These are phyloP conservation scores for Drosophila saltans DNA, from an alignment of 1,140 invertebrate genomes.

Conservation along the genomic window DNA sequence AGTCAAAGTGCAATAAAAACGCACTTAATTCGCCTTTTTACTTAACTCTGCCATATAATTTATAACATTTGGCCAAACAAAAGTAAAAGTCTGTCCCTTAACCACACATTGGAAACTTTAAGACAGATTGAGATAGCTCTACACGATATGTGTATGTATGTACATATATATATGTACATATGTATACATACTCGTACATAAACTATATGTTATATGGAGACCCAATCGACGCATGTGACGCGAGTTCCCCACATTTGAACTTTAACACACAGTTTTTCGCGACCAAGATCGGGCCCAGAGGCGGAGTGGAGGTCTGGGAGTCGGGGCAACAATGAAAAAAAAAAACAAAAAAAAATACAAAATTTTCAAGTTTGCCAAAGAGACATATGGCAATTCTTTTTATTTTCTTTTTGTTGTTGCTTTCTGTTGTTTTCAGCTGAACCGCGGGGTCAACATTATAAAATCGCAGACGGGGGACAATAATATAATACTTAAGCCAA, in stretches of 20 bases:
- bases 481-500: constrained; percentile 22
- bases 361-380: constrained; percentile 70
- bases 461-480: constrained; percentile 56
- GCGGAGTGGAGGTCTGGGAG: constrained; percentile 1
- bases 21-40: constrained; percentile 51
- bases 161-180: constrained; percentile 28
- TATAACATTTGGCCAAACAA: constrained; percentile 64
- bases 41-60: constrained; percentile 47
- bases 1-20: constrained; percentile 72
- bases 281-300: constrained; percentile 1
- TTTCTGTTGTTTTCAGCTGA: constrained; percentile 60
- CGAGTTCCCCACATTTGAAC: constrained; percentile 69
- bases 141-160: constrained; percentile 39
- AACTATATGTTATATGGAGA: constrained; percentile 30
- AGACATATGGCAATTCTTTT: constrained; percentile 39
- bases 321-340: constrained; percentile 54
- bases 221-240: constrained; percentile 62
- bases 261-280: constrained; percentile 68
- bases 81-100: constrained; percentile 68
- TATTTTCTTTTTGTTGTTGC: constrained; percentile 18
- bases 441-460: constrained; percentile 76
- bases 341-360: constrained; percentile 33
- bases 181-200: constrained; percentile 1
- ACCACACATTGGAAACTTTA: constrained; percentile 36
- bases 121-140: constrained; percentile 75